phyloP scores from a whole-genome alignment of 2,113 vertebrate species.

The Cyprinus carpio region DNA sequence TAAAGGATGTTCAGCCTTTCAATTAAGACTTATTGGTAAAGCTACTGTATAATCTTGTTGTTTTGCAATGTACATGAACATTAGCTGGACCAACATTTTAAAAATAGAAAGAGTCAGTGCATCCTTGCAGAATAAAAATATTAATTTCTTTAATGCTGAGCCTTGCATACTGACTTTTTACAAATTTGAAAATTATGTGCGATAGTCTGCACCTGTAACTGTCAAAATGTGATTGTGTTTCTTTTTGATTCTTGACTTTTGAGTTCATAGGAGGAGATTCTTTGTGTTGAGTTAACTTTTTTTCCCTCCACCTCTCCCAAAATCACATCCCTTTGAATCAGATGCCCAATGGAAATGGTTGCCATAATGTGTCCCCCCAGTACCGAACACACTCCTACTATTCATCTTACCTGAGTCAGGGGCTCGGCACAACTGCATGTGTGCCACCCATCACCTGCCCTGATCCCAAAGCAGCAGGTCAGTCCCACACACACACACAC shows the following conservation, averaged over 20 bases:
- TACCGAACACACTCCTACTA: conserved; percentile 94
- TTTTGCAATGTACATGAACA: background rate
- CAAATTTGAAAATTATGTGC: background rate
- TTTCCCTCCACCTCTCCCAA: background rate
- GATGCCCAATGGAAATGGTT: conserved; percentile 83
- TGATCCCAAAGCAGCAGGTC: conserved; percentile 81
- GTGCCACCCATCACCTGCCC: conserved; percentile 78
- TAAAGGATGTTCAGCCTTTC: background rate
- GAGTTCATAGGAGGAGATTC: background rate
- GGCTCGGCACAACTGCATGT: conserved; percentile 71
- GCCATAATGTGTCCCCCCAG: conserved; percentile 81
- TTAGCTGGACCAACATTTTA: background rate
- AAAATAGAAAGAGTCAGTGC: background rate
- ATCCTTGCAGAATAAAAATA: too few relatives aligned
- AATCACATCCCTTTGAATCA: conserved; percentile 61
- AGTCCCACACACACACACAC: conserved; percentile 64
- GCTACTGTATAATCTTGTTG: background rate
- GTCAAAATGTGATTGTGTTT: background rate
- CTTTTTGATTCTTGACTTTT: background rate
- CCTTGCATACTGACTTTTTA: background rate
- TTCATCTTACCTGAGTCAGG: conserved; percentile 86
- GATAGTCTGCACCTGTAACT: background rate
- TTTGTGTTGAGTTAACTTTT: conserved; percentile 3
- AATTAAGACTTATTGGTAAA: background rate
- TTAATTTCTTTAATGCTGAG: background rate